Conservation (phyloP, 2,797 vertebrate genomes). For the Gouania willdenowi region DNA sequence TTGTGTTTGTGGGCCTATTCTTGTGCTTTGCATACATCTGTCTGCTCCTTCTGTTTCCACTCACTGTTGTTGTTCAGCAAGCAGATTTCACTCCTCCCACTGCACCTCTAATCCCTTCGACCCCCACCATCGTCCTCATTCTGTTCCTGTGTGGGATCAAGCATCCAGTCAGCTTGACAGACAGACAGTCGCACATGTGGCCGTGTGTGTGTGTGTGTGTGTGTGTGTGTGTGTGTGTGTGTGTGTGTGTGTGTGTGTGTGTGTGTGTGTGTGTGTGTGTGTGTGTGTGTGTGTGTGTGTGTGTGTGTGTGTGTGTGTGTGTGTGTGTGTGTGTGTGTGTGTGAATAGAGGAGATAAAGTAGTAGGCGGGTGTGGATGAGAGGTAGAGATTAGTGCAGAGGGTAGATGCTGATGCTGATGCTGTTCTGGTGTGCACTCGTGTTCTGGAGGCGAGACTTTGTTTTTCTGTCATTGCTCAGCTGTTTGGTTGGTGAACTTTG, state of each 20-base stretch:
- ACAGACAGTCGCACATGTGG: conserved; percentile 57
- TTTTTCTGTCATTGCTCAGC: conserved; percentile 15
- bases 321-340: conserved; percentile 9
- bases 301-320: conserved; percentile 8
- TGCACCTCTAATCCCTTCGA: conserved; percentile 87
- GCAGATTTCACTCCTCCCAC: conserved; percentile 86
- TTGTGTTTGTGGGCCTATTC: neutral
- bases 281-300: conserved; percentile 8
- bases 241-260: conserved; percentile 8
- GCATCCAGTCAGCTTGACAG: conserved; percentile 54
- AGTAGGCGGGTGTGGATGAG: conserved; percentile 33
- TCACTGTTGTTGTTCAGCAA: conserved; percentile 77
- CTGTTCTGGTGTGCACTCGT: conserved; percentile 38
- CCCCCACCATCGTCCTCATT: conserved; percentile 57
- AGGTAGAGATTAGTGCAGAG: conserved; percentile 47
- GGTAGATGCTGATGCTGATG: conserved; percentile 40
- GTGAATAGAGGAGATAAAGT: conserved; percentile 30
- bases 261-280: conserved; percentile 8
- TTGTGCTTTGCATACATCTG: conserved; percentile 20
- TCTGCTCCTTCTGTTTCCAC: conserved; percentile 68
- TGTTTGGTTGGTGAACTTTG: neutral
- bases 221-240: conserved; percentile 4
- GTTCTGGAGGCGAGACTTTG: conserved; percentile 10
- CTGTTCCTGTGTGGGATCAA: conserved; percentile 64
- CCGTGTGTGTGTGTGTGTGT: conserved; percentile 22